Base-by-base conservation (phyloP, 2,113 vertebrate genomes). In the Leucopternis melanops region DNA sequence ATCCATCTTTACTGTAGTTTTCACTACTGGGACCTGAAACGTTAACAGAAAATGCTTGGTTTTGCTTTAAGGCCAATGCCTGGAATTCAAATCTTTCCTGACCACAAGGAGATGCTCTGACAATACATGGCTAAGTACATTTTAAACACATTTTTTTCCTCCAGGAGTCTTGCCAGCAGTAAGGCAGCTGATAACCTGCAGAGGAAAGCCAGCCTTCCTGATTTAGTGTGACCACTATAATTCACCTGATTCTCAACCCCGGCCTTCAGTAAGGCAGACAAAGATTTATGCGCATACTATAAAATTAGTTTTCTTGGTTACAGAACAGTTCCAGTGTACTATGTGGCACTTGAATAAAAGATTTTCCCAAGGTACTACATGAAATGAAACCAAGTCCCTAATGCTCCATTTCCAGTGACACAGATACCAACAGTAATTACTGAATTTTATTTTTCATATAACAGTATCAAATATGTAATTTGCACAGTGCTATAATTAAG, bases 401-500 rank as follows among this genome's bases (percentile, higher is more conserved):
- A 66, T 34, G 87, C 36, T 94, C 81, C 11, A 9, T 93, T 96
- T 92, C 87, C 88, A 92, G 22, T 16, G 81, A 93, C 54, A 80
- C 18, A 70, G 86, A 94, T 40, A 93, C 52, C 69, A 82, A 73
- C 38, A 90, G 87, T 69, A 95, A 96, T 88, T 80, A 91, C 59
- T 75, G 71, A 83, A 90, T 80, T 74, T 9, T 74, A 77, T 71
- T 71, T 86, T 96, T 92, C 45, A 36, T 95, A 77, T 66, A 95
- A 86, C 34, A 57, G 31, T 77, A 84, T 75, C 80, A 94, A 94
- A 95, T 25, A 74, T 13, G 13, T 70, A 88, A 97, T 93, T 97
- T 94, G 55, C 26, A 55, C 78, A 89, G 90, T 65, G 65, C 74
- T 95, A 59, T 83, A 97, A 96, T 96, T 97, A 89, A 86, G 86